Conservation (phyloP, 2,888 invertebrate genomes). For the Nomada goodeniana region DNA sequence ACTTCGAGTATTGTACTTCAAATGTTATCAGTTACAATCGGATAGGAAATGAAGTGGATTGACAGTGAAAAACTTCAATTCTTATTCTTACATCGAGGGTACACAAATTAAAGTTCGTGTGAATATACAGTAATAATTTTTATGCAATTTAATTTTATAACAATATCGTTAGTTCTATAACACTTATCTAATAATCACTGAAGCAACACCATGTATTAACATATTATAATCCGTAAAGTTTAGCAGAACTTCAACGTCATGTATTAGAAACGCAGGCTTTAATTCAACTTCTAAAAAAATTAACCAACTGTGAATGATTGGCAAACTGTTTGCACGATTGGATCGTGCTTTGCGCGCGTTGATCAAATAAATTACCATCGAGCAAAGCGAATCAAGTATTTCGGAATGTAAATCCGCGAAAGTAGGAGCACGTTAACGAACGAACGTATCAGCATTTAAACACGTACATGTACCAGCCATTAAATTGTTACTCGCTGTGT, state of each 20-base stretch:
- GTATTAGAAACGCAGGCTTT: not conserved
- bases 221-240: too few species aligned
- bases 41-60: too few species aligned
- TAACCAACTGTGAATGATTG: not conserved
- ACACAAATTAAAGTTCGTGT: too few species aligned
- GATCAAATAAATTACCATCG: slow-evolving; percentile 3
- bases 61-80: too few species aligned
- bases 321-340: slow-evolving; percentile 10
- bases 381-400: not conserved
- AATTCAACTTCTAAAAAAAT: not conserved
- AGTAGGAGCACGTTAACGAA: slow-evolving; percentile 22
- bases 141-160: too few species aligned
- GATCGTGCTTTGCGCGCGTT: not conserved
- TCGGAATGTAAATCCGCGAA: slow-evolving; percentile 1
- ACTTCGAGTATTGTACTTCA: too few species aligned
- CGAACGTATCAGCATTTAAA: slow-evolving; percentile 15
- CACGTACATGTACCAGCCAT: slow-evolving; percentile 12
- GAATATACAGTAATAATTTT: too few species aligned
- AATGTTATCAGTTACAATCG: too few species aligned
- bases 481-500: not conserved
- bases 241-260: not conserved
- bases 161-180: too few species aligned
- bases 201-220: too few species aligned
- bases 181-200: too few species aligned
- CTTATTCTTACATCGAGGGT: too few species aligned